phyloP scores from a whole-genome alignment of 2,113 vertebrate species.

The Embiotoca jacksoni region DNA sequence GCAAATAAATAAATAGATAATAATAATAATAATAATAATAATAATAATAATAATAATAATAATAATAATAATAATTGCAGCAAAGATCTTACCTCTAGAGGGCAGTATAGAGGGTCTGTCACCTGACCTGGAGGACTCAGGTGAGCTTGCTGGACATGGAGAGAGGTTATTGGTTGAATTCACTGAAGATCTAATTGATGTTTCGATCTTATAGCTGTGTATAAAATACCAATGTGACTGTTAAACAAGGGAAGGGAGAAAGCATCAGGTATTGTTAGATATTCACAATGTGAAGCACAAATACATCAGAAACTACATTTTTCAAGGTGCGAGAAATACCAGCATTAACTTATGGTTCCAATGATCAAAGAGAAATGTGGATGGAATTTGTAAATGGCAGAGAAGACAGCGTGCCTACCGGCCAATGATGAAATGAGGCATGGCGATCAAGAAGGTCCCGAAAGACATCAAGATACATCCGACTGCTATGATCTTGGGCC shows the following conservation, averaged over 20 bases:
- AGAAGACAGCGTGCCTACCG: conserved; percentile 81
- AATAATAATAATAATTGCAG: not conserved
- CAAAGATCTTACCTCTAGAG: conserved; percentile 71
- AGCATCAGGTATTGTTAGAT: conserved; percentile 65
- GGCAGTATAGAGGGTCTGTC: conserved; percentile 73
- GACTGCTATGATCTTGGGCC: conserved; percentile 92
- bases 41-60: too few species aligned
- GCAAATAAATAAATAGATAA: too few species aligned
- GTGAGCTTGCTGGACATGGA: conserved; percentile 85
- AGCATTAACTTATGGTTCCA: not conserved
- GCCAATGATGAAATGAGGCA: conserved; percentile 95
- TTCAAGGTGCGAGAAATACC: not conserved
- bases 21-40: too few species aligned
- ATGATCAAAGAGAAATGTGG: conserved; percentile 1
- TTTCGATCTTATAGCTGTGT: conserved; percentile 91
- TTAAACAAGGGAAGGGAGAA: conserved; percentile 73
- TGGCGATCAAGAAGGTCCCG: conserved; percentile 91
- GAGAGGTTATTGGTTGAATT: conserved; percentile 86
- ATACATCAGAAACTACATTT: conserved; percentile 3
- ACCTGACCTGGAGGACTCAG: conserved; percentile 69
- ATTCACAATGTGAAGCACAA: conserved; percentile 44
- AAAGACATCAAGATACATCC: conserved; percentile 93
- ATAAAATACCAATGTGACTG: conserved; percentile 79
- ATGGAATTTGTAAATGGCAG: not conserved
- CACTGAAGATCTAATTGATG: conserved; percentile 78